Base-by-base conservation (phyloP, 2,797 vertebrate genomes). In the Lates japonicus region DNA sequence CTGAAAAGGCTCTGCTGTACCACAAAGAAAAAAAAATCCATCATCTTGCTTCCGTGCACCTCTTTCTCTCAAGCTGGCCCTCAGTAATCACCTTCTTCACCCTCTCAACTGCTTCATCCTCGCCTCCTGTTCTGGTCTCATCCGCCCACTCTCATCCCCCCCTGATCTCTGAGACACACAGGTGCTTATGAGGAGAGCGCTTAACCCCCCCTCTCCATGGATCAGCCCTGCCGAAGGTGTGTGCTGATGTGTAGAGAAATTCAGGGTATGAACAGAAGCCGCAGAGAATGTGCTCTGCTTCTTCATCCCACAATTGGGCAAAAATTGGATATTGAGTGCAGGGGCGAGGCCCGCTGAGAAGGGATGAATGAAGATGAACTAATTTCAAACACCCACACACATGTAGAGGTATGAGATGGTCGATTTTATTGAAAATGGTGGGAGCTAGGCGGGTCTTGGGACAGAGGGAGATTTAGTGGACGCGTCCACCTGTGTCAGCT, bases 11-110 rank as follows among this genome's bases (percentile, higher is more conserved):
- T 79, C 66, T 29, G 63, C 60, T 62, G 57, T 11, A 66, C n/a
- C 42, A 60, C 49, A 70, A 37, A 51, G 44, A 58, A 62, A 68
- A 41, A 61, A 54, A 71, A 74, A 82, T 83, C 78, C 31, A 80
- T 88, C 78, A 74, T 77, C 65, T 80, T 17, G 42, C 51, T 68
- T 69, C 55, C 59, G 60, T 54, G 78, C 65, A 65, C 74, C 89
- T 83, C 76, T 84, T 77, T 52, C 49, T 57, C 52, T 83, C 49
- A 69, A 88, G 71, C 51, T 7, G 59, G 58, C 78, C 76, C 85
- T 78, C 68, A 44, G 81, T 88, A 88, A 91, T 89, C 85, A 86
- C 87, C 84, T 89, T 69, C 82, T 78, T 81, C 72, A 85, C 82
- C 87, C 70, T 79, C 83, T 87, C 88, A 25, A 41, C 81, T 8